A percentile compares a stretch with the other conserved stretches of the same genome.
Conservation (phyloP, 2,797 vertebrate genomes). For the Hippoglossus hippoglossus region DNA sequence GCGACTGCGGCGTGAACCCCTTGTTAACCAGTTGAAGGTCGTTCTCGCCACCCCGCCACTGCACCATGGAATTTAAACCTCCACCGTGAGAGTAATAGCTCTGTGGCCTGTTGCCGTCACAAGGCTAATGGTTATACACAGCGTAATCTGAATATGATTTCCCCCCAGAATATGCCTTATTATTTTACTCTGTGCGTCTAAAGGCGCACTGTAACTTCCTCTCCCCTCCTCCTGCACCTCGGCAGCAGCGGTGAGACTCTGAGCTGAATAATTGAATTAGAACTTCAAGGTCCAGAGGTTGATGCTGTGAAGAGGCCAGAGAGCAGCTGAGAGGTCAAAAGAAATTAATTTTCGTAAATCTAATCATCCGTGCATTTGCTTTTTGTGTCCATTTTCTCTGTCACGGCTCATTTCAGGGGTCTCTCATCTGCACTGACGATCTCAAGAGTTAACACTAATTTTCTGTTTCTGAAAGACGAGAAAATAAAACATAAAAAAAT, state of each 20-base stretch:
- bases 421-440: conserved; percentile 18
- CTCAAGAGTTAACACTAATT: conserved; percentile 55
- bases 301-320: conserved; percentile 15
- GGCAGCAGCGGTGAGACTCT: conserved; percentile 9
- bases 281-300: conserved; percentile 16
- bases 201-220: conserved; percentile 26
- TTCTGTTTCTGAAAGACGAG: conserved; percentile 25
- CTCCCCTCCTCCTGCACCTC: conserved; percentile 24
- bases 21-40: conserved; percentile 31
- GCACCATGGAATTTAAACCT: conserved; percentile 7
- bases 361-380: background rate
- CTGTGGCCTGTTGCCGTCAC: conserved; percentile 12
- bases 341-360: conserved; percentile 24
- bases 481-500: conserved; percentile 42
- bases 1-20: conserved; percentile 14
- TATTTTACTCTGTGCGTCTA: conserved; percentile 28
- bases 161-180: conserved; percentile 19
- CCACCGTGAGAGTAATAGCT: conserved; percentile 4
- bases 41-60: background rate
- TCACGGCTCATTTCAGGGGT: conserved; percentile 27
- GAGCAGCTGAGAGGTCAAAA: conserved; percentile 13
- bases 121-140: conserved; percentile 21
- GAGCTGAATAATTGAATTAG: conserved; percentile 62
- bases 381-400: background rate
- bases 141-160: conserved; percentile 29